Evolutionary conservation across 37 sponge, comb jelly and placozoan species (phyloP).

Genomic region (Dysidea cf. avara): DNA sequence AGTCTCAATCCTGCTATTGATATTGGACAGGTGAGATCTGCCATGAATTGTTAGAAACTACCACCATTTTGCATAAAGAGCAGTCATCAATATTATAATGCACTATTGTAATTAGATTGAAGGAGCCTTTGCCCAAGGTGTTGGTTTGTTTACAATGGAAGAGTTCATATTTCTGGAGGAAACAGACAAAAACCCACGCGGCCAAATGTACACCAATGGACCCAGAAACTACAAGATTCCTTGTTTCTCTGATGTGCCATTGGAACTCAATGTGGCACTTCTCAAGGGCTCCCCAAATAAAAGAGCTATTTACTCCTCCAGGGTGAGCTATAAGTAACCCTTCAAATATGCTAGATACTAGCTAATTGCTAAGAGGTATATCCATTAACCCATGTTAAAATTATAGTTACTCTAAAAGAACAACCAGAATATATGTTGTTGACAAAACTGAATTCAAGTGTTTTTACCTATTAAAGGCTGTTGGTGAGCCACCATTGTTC

Average conservation of each 20-base stretch:
- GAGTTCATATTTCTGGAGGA: constrained; percentile 29
- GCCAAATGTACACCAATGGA: constrained; percentile 25
- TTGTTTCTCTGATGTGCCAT: constrained; percentile 39
- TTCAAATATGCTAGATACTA: not conserved
- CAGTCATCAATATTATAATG: not conserved
- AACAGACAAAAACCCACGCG: constrained; percentile 15
- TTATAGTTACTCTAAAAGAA: too few species aligned
- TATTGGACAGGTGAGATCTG: constrained; percentile 46
- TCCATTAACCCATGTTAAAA: too few species aligned
- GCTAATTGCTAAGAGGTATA: not conserved
- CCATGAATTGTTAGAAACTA: not conserved
- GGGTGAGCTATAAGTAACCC: constrained; percentile 13
- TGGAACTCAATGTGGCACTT: constrained; percentile 39
- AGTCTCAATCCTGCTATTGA: constrained; percentile 65
- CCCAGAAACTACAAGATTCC: constrained; percentile 60
- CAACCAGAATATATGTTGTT: not conserved
- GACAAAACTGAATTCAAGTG: too few species aligned
- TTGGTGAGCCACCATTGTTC: constrained; percentile 55
- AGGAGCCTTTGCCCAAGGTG: constrained; percentile 54
- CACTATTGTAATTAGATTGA: constrained; percentile 8
- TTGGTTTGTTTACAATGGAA: constrained; percentile 61
- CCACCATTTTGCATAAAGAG: not conserved
- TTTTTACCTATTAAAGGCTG: constrained; percentile 30
- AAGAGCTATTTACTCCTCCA: constrained; percentile 53
- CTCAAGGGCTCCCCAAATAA: constrained; percentile 28